Conservation (phyloP, 2,113 vertebrate genomes). For the Gambusia holbrooki region DNA sequence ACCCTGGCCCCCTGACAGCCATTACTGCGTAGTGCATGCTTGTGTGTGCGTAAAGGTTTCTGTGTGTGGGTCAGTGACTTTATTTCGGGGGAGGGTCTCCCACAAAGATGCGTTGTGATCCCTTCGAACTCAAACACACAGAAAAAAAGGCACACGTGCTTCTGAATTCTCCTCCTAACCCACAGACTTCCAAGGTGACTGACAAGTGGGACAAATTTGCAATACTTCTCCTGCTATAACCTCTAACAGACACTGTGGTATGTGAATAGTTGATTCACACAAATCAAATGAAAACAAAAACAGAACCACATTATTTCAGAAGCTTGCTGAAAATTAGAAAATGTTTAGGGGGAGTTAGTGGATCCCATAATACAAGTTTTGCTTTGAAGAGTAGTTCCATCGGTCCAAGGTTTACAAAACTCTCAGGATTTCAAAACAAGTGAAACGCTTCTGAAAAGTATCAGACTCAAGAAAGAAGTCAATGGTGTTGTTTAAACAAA, state of each 20-base stretch:
- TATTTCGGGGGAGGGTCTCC: slow-evolving; percentile 65
- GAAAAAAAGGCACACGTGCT: slow-evolving; percentile 12
- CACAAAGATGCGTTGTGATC: slow-evolving; percentile 51
- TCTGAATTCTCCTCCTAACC: slow-evolving; percentile 43
- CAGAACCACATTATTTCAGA: neutral
- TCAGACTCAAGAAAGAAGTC: neutral
- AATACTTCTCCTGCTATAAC: slow-evolving; percentile 14
- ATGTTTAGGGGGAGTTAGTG: neutral
- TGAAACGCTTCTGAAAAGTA: neutral
- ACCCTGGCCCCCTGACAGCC: slow-evolving; percentile 75
- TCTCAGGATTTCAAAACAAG: neutral
- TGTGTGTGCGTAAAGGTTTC: slow-evolving; percentile 42
- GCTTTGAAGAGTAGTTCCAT: too few relatives aligned
- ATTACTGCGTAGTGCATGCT: slow-evolving; percentile 70
- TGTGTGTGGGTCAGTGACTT: slow-evolving; percentile 65
- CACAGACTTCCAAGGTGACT: slow-evolving; percentile 49
- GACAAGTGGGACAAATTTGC: slow-evolving; percentile 23
- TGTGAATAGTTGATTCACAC: neutral
- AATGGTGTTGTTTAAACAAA: neutral
- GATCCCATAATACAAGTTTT: too few relatives aligned
- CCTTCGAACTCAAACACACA: slow-evolving; percentile 41
- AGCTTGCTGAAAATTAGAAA: neutral
- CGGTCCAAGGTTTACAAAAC: neutral
- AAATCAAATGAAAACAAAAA: neutral
- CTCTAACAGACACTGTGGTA: neutral